Evolutionary conservation across 2,113 vertebrate genomes (phyloP), one percentile per base, ranked within the genome.

Genomic region (Osmerus mordax): DNA sequence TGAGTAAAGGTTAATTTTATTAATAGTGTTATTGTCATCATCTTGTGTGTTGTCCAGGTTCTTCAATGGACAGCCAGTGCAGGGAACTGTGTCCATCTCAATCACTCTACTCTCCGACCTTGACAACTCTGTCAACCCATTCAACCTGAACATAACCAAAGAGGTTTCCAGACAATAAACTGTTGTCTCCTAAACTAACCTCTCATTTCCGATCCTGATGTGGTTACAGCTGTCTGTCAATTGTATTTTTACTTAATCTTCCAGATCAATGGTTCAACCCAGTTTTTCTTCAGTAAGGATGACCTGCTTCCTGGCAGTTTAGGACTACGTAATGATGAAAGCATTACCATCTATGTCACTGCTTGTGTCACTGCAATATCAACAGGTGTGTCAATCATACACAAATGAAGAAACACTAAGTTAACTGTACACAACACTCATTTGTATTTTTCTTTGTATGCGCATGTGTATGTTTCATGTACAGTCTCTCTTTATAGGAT

Each of bases 211-310:
- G 41, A 9, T 47, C 41, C 7, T 47, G 41, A 47, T 12, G 41
- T 47, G 41, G 41, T 47, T 47, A 47, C 41, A 47, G 41, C 41
- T 47, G 41, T 47, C 9, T 12, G 9, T 47, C 41, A 9, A 47
- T 11, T 47, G 41, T 47, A 47, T 47, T 47, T 47, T 4, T 36
- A 36, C 32, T 47, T 47, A 3, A 14, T 32, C 4, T 23, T 81
- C 32, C 88, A 97, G 96, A 94, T 96, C 80, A 90, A 92, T 41
- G 95, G 95, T 29, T 93, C 93, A 69, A 83, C 88, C 14, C 90
- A 90, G 79, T 94, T 96, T 79, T 84, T 83, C 83, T 90, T 90
- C 53, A 78, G 87, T 55, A 88, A 88, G 67, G 72, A 78, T 90
- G 76, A 89, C 1, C 73, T 88, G 3, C 2, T 16, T 59, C 54